Conservation (phyloP, 2,113 vertebrate species). For the Rynchops niger region DNA sequence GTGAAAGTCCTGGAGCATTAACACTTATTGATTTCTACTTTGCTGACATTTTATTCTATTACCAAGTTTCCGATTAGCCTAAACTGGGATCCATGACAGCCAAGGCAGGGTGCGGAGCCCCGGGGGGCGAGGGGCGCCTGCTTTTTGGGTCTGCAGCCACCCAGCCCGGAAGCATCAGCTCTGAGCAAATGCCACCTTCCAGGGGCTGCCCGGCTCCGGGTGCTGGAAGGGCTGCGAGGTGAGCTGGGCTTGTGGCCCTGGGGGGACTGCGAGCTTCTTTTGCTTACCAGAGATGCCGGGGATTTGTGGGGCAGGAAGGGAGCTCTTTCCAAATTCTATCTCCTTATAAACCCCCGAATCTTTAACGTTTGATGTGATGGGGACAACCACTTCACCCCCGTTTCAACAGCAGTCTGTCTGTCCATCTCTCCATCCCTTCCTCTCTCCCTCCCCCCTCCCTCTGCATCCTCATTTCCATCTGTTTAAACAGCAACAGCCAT, state of each 20-base stretch:
- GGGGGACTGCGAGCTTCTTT: background rate
- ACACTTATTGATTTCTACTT: constrained; percentile 73
- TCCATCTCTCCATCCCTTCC: background rate
- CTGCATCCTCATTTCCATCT: constrained; percentile 71
- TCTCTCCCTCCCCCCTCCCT: background rate
- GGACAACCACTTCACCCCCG: background rate
- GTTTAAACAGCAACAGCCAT: constrained; percentile 67
- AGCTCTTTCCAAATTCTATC: background rate
- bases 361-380: background rate
- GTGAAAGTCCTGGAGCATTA: constrained; percentile 73
- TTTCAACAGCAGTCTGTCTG: background rate
- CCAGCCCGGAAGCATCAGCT: background rate
- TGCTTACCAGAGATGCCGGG: background rate
- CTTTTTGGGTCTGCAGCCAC: background rate
- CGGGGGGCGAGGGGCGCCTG: background rate
- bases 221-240: background rate
- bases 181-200: background rate
- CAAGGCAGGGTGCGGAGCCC: background rate
- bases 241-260: background rate
- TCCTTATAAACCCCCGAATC: background rate
- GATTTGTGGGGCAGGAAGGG: background rate
- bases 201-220: background rate
- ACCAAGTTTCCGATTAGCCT: constrained; percentile 74
- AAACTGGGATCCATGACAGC: background rate
- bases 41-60: constrained; percentile 74